Evolutionary conservation across 2,888 invertebrate species (phyloP).

Genomic region (Pardosa pseudoannulata): DNA sequence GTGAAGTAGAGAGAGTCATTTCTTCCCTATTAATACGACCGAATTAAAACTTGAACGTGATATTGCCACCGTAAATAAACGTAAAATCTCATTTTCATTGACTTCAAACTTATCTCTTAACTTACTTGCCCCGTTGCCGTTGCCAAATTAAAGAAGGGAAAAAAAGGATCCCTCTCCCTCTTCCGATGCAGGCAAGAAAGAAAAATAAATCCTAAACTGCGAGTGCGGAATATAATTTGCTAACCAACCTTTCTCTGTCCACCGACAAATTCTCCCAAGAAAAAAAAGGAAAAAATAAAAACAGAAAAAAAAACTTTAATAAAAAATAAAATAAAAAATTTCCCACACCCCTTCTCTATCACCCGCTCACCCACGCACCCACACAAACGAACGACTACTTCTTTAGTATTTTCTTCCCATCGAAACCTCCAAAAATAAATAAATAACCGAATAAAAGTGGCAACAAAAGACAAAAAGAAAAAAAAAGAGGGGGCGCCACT

Average conservation of each 20-base stretch:
- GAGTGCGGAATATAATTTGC: constrained; percentile 21
- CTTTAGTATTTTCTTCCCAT: constrained; percentile 58
- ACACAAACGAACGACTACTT: constrained; percentile 62
- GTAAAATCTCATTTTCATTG: not conserved
- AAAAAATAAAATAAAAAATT: not conserved
- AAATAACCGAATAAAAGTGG: constrained; percentile 29
- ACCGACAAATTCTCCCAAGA: constrained; percentile 14
- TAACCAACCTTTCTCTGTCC: constrained; percentile 5
- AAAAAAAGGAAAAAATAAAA: not conserved
- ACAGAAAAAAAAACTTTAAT: not conserved
- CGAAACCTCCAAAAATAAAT: constrained; percentile 55
- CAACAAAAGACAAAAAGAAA: not conserved
- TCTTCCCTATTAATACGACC: too few relatives aligned
- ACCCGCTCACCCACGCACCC: constrained; percentile 17
- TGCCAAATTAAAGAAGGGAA: constrained; percentile 1
- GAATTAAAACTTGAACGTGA: too few relatives aligned
- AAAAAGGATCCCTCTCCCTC: too few relatives aligned
- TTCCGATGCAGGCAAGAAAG: not conserved
- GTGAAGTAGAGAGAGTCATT: too few relatives aligned
- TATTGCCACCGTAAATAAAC: not conserved
- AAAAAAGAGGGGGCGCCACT: too few relatives aligned
- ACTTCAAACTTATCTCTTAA: not conserved
- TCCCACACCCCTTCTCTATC: not conserved
- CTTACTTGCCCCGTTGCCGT: not conserved
- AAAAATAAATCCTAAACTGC: not conserved